Base-by-base conservation (phyloP, 2,113 vertebrate genomes). In the Phylloscopus trochiloides region DNA sequence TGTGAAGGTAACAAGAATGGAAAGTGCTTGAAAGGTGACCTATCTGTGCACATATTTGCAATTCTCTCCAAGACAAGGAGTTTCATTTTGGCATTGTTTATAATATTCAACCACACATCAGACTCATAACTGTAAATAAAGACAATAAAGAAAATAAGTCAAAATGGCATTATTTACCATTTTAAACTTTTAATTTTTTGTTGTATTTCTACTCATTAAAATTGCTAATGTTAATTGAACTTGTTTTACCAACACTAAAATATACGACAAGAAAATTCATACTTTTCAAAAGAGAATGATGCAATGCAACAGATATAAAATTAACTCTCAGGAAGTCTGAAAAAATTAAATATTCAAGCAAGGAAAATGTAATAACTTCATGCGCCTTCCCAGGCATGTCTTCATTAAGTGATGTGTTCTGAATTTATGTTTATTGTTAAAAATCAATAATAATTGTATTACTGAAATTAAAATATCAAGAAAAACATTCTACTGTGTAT, bases 21-120 rank as follows among this genome's bases (percentile, higher is more conserved):
- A 67, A 84, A 92, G 13, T 62, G 24, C 8, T 89, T 91, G 63
- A 89, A 89, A 92, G 47, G 70, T 94, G 84, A 94, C 86, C 54
- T 88, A 38, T 74, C 47, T 54, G 22, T 77, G 50, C 51, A 55
- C 12, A 6, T n/a, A 87, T 77, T 71, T 89, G 68, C 59, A 92
- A 34, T 84, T 86, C 72, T 80, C 42, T 73, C 31, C 89, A 38
- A 54, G 34, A 80, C 24, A 86, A 4, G 17, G 17, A 51, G 34
- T 31, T 88, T 58, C 6, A 62, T 34, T 77, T 66, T 74, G 51
- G 24, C 22, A 67, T 7, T 1, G 0, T 51, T 90, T 34, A 40
- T 26, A 83, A 8, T 57, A n/a, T 55, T 74, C 43, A 83, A 32
- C 38, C 25, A 21, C 12, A 43, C 0, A 55, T 52, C n/a, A 72